Evolutionary conservation across 2,113 vertebrate genomes (phyloP).

Genomic region (Scytalopus superciliaris): DNA sequence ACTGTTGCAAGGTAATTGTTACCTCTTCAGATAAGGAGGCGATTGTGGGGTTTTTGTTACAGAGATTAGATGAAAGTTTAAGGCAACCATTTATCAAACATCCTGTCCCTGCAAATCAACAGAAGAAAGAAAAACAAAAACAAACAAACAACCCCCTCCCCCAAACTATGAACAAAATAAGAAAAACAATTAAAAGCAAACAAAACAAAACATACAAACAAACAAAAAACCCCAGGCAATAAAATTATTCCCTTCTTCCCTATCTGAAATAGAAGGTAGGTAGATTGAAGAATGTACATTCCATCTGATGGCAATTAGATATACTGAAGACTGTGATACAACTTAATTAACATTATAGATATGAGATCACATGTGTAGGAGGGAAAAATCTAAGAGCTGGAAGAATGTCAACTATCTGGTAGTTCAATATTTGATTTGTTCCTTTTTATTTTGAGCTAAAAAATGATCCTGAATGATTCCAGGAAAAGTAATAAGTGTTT

Average conservation of each 20-base stretch:
- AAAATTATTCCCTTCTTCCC: neutral
- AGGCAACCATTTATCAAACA: neutral
- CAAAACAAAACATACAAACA: neutral
- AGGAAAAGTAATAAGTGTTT: neutral
- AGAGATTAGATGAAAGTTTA: neutral
- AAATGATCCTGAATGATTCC: neutral
- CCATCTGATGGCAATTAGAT: neutral
- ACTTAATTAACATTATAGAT: neutral
- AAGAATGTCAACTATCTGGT: neutral
- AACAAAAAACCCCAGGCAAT: neutral
- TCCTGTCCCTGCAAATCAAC: neutral
- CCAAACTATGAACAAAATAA: neutral
- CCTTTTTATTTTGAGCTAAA: slow-evolving; percentile 1
- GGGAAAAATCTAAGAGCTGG: neutral
- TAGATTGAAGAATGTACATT: neutral
- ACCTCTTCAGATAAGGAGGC: neutral
- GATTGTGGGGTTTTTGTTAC: rapidly evolving
- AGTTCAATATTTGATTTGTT: slow-evolving; percentile 23
- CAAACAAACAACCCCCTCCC: neutral
- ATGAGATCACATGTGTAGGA: neutral
- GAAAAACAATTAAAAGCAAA: neutral
- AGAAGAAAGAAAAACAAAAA: neutral
- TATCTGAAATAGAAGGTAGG: neutral
- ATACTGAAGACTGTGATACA: neutral
- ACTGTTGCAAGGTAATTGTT: neutral